Evolutionary conservation across 2,888 invertebrate species (phyloP).

Genomic region (Lithophane semibrunnea): DNA sequence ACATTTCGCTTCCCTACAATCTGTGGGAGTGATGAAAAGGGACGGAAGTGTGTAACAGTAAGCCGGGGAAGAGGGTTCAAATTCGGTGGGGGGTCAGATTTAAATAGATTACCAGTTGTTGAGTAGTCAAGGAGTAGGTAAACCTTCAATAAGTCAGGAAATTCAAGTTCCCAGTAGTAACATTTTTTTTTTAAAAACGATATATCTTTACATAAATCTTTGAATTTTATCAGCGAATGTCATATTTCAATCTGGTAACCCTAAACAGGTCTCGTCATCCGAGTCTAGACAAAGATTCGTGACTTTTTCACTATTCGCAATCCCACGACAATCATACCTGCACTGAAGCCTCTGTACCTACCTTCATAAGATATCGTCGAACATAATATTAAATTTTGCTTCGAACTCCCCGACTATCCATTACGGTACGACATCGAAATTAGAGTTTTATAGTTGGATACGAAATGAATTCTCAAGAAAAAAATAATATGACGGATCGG

Average conservation of each 20-base stretch:
- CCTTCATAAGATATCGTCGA: conserved; percentile 78
- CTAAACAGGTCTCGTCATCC: conserved; percentile 69
- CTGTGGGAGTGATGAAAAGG: too few species aligned
- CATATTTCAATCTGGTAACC: conserved; percentile 18
- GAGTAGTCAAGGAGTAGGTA: too few species aligned
- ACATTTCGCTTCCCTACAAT: too few species aligned
- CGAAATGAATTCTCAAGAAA: conserved; percentile 73
- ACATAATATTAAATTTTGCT: conserved; percentile 87
- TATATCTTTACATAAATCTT: background rate
- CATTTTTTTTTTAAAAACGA: background rate
- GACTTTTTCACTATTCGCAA: conserved; percentile 86
- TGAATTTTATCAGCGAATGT: background rate
- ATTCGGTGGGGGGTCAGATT: too few species aligned
- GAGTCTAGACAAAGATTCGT: conserved; percentile 88
- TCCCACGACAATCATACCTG: conserved; percentile 84
- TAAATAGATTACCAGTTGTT: too few species aligned
- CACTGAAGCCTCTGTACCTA: conserved; percentile 69
- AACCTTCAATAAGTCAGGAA: background rate
- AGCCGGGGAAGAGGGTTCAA: too few species aligned
- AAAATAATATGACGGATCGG: conserved; percentile 63
- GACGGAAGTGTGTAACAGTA: too few species aligned
- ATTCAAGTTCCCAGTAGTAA: background rate
- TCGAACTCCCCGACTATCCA: conserved; percentile 82
- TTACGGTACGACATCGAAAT: conserved; percentile 83
- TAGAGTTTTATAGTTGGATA: conserved; percentile 79